phyloP scores from a whole-genome alignment of 1,140 invertebrate species.

The Formica selysi region DNA sequence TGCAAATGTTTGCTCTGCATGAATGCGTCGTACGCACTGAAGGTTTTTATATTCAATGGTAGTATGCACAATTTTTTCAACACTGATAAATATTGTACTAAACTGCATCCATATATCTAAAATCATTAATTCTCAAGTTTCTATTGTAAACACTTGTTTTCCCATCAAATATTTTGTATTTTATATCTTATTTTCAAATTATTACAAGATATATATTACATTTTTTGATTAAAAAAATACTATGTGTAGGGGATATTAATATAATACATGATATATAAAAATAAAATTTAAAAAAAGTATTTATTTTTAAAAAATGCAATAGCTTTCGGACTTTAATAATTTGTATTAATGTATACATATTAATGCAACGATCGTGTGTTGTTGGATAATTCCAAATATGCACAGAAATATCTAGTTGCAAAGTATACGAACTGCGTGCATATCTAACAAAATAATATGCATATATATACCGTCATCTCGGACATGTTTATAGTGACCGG shows the following conservation, averaged over 20 bases:
- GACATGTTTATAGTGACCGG: slow-evolving; percentile 51
- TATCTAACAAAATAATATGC: slow-evolving; percentile 15
- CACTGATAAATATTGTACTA: slow-evolving; percentile 4
- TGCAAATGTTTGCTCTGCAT: slow-evolving; percentile 38
- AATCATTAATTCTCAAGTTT: slow-evolving; percentile 1
- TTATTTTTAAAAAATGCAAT: background rate
- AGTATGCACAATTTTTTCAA: slow-evolving; percentile 11
- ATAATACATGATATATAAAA: background rate
- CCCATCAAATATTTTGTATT: background rate
- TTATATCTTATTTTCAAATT: background rate
- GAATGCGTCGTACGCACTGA: slow-evolving; percentile 30
- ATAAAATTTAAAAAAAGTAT: background rate
- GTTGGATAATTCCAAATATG: background rate
- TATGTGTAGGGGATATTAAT: background rate
- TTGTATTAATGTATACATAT: background rate
- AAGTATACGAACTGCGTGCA: background rate
- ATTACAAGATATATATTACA: background rate
- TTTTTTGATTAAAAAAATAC: background rate
- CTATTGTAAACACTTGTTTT: background rate
- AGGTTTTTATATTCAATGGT: slow-evolving; percentile 27
- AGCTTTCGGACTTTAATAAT: slow-evolving; percentile 6
- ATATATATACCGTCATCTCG: slow-evolving; percentile 39
- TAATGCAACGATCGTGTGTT: background rate
- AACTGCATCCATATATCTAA: background rate
- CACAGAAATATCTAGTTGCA: background rate